Conservation (phyloP, 2,113 vertebrate species). For the Perca flavescens region DNA sequence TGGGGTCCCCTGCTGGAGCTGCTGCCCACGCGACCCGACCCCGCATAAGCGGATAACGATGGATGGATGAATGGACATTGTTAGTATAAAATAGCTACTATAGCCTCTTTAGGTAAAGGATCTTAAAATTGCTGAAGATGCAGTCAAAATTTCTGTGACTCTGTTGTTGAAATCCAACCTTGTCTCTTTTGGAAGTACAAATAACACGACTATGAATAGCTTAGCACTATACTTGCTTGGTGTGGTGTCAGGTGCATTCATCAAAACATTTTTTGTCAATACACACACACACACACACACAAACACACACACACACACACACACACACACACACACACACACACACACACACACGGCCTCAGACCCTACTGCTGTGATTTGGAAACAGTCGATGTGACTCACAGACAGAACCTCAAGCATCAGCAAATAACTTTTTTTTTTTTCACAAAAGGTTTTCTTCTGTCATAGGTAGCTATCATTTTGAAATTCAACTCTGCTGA, state of each 20-base stretch:
- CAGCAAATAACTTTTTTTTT: neutral
- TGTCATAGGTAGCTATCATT: constrained; percentile 56
- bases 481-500: constrained; percentile 67
- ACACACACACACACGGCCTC: neutral
- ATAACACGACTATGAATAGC: constrained; percentile 48
- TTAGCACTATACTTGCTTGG: constrained; percentile 23
- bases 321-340: constrained; percentile 12
- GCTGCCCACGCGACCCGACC: too few species aligned
- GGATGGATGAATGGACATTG: too few species aligned
- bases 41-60: too few species aligned
- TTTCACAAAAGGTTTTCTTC: neutral
- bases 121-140: constrained; percentile 21
- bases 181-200: constrained; percentile 37
- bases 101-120: neutral
- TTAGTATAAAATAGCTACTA: too few species aligned
- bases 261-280: constrained; percentile 32
- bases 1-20: too few species aligned
- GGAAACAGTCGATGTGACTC: neutral
- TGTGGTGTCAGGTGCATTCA: constrained; percentile 48
- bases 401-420: constrained; percentile 29
- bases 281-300: constrained; percentile 15
- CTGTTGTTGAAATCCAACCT: constrained; percentile 40
- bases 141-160: neutral
- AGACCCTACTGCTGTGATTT: constrained; percentile 9
- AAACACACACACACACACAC: neutral